Evolutionary conservation across 2,888 invertebrate species (phyloP).

Genomic region (Oithona nana): DNA sequence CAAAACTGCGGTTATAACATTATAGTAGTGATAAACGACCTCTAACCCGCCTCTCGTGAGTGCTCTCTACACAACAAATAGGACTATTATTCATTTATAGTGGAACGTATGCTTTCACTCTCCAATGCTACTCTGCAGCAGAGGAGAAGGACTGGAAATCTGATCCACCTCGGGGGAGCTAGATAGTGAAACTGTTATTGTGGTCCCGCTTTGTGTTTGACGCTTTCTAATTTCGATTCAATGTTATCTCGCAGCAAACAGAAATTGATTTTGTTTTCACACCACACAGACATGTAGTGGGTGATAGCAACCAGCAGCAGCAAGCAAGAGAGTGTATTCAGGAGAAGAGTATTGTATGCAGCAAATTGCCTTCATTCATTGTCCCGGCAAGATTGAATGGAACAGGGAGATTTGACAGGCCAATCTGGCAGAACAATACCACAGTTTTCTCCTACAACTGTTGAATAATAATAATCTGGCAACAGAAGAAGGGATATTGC

Average conservation of each 20-base stretch:
- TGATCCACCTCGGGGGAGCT: neutral
- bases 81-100: neutral
- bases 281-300: no score
- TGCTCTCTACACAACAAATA: no score
- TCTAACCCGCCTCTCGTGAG: no score
- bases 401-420: neutral
- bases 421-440: neutral
- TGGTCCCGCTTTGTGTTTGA: neutral
- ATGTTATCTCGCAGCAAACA: neutral
- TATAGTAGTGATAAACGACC: neutral
- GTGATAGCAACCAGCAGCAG: neutral
- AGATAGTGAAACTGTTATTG: neutral
- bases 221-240: neutral
- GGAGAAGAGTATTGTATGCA: no score
- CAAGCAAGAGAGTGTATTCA: no score
- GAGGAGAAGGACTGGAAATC: neutral
- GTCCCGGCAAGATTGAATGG: neutral
- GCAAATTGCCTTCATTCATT: neutral
- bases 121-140: no score
- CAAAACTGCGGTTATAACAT: no score
- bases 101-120: neutral
- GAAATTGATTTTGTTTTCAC: neutral
- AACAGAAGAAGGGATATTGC: no score
- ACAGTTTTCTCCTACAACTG: neutral
- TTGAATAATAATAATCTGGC: neutral